phyloP scores from a whole-genome alignment of 2,113 vertebrate species.

The Pungitius pungitius region DNA sequence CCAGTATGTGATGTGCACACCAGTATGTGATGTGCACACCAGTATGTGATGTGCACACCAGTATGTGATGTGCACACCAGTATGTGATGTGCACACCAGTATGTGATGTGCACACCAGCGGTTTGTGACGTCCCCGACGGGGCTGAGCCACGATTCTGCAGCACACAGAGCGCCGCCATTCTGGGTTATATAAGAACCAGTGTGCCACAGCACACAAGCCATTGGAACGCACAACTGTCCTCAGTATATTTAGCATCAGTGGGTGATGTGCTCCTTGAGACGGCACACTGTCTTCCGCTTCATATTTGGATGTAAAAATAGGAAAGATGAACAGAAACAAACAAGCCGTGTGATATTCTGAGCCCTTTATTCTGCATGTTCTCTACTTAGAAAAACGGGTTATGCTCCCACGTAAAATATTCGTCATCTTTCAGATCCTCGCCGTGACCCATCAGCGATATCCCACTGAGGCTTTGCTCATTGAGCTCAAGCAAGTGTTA shows the following conservation, averaged over 20 bases:
- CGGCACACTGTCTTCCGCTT: conserved; percentile 8
- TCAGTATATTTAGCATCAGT: conserved; percentile 8
- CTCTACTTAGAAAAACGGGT: conserved; percentile 35
- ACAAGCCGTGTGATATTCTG: neutral
- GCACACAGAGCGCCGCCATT: conserved; percentile 43
- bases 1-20: too few relatives aligned
- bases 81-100: conserved; percentile 12
- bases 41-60: too few relatives aligned
- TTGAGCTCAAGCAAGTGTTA: conserved; percentile 44
- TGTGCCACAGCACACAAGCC: conserved; percentile 37
- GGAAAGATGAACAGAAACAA: neutral
- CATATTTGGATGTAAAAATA: neutral
- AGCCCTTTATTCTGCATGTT: neutral
- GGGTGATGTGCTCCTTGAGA: conserved; percentile 15
- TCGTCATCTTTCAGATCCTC: conserved; percentile 50
- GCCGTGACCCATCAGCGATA: conserved; percentile 28
- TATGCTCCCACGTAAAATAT: conserved; percentile 42
- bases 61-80: too few relatives aligned
- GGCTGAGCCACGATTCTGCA: conserved; percentile 63
- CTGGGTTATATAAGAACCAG: conserved; percentile 69
- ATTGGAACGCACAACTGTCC: conserved; percentile 39
- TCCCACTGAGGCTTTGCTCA: conserved; percentile 28
- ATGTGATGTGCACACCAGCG: conserved; percentile 46
- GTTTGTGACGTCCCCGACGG: conserved; percentile 62
- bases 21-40: too few relatives aligned